phyloP scores from a whole-genome alignment of 2,113 vertebrate genomes.

The Albula goreensis region DNA sequence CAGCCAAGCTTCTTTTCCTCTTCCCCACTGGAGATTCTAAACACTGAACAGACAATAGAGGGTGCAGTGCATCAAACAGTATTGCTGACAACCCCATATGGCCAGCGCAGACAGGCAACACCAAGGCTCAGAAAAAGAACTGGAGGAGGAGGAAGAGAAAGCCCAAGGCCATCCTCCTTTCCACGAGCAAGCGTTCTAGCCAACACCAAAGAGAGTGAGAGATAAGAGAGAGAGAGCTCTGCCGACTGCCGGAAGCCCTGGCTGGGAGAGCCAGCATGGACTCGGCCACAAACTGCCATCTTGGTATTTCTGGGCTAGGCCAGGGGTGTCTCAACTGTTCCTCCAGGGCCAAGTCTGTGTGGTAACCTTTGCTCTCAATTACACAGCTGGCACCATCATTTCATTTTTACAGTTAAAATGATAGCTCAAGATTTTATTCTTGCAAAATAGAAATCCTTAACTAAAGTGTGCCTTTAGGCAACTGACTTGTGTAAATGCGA shows the following conservation, averaged over 20 bases:
- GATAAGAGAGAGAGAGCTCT: constrained; percentile 12
- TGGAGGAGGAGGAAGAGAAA: constrained; percentile 61
- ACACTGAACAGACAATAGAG: constrained; percentile 99
- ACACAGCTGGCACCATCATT: neutral
- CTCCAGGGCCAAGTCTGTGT: neutral
- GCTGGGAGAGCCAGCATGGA: constrained; percentile 15
- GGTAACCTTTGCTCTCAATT: neutral
- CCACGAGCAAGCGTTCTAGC: constrained; percentile 48
- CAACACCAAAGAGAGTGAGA: constrained; percentile 26
- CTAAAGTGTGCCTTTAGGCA: neutral
- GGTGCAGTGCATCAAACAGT: constrained; percentile 99
- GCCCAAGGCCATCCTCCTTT: constrained; percentile 84
- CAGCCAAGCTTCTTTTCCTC: constrained; percentile 99
- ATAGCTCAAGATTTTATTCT: neutral
- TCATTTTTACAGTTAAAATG: neutral
- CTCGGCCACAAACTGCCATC: constrained; percentile 26
- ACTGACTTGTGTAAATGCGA: neutral
- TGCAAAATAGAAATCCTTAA: neutral
- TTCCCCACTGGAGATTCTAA: constrained; percentile 99
- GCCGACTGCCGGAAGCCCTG: constrained; percentile 28
- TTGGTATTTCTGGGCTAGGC: constrained; percentile 8
- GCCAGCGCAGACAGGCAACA: constrained; percentile 96
- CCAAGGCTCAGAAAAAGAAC: constrained; percentile 87
- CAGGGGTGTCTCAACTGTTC: neutral
- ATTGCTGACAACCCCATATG: constrained; percentile 91